Evolutionary conservation across 2,113 vertebrate genomes (phyloP).

Genomic region (Paradoxurus hermaphroditus): DNA sequence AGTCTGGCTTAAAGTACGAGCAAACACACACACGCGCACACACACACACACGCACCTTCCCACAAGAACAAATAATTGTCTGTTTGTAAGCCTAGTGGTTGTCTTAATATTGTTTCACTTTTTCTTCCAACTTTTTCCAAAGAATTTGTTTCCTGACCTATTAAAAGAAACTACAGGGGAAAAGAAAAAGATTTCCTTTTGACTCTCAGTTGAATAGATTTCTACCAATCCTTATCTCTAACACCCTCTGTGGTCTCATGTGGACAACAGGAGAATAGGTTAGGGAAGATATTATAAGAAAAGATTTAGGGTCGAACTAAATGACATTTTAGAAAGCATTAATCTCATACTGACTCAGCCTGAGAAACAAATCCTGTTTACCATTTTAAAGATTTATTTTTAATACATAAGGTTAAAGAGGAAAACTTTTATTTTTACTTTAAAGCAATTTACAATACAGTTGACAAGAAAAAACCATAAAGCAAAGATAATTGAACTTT

Average conservation of each 20-base stretch:
- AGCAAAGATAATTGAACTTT: constrained; percentile 14
- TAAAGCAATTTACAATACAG: constrained; percentile 22
- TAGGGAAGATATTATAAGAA: neutral
- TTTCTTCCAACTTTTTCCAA: constrained; percentile 2
- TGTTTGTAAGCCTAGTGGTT: neutral
- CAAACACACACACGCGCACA: neutral
- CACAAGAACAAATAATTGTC: neutral
- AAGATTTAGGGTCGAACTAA: neutral
- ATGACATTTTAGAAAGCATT: constrained; percentile 29
- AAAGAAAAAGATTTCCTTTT: neutral
- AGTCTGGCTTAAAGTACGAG: neutral
- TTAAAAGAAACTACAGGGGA: neutral
- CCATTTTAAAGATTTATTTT: constrained; percentile 32
- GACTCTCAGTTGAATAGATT: neutral
- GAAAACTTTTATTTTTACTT: constrained; percentile 46
- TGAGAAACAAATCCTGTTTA: neutral
- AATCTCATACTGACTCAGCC: neutral
- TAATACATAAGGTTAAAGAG: neutral
- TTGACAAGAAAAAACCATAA: constrained; percentile 34
- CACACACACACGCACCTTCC: neutral
- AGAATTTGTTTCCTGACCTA: neutral
- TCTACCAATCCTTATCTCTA: constrained; percentile 6
- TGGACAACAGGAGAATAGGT: neutral
- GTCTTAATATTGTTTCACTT: constrained; percentile 1
- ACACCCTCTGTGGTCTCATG: neutral